phyloP scores from a whole-genome alignment of 2,113 vertebrate species.

The Phyllostomus discolor region DNA sequence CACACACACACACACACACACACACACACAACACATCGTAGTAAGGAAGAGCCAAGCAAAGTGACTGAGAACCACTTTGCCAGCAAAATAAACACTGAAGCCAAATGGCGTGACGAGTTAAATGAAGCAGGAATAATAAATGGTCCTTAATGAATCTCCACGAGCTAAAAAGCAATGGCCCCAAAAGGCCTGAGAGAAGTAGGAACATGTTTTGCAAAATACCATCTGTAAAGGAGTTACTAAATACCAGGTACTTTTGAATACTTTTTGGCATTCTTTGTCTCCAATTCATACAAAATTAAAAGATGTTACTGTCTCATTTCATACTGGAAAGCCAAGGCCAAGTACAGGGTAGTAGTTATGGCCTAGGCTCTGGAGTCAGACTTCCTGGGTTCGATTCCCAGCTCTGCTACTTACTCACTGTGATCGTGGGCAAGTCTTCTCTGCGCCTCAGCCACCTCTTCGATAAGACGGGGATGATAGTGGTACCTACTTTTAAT shows the following conservation, averaged over 20 bases:
- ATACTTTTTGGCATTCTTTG: neutral
- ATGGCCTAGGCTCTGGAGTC: neutral
- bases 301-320: neutral
- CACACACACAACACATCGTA: neutral
- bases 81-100: neutral
- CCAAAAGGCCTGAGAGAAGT: neutral
- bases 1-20: neutral
- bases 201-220: neutral
- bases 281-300: neutral
- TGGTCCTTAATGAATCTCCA: neutral
- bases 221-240: neutral
- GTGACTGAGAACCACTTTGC: neutral
- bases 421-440: rapidly evolving
- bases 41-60: neutral
- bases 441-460: neutral
- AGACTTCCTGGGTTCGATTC: neutral
- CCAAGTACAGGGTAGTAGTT: neutral
- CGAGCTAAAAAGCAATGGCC: neutral
- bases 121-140: neutral
- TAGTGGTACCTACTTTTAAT: too few species aligned
- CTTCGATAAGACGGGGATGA: neutral
- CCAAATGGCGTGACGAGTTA: neutral
- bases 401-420: neutral
- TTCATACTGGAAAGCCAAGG: neutral
- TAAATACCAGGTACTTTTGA: neutral